Evolutionary conservation across 1,140 invertebrate species (phyloP).

Genomic region (Drosophila subpulchrella): DNA sequence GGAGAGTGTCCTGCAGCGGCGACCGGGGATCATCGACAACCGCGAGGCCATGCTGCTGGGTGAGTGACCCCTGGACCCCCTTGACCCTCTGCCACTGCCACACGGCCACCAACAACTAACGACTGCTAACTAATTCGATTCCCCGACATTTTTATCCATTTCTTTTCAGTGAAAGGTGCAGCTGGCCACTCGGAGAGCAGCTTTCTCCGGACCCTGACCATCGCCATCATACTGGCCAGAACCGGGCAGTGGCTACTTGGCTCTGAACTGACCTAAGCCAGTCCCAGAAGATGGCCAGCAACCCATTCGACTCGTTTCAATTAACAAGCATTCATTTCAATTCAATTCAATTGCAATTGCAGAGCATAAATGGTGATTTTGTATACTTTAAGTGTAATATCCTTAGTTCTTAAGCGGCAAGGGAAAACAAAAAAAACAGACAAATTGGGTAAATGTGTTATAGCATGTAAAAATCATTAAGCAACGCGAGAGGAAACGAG

Average conservation of each 20-base stretch:
- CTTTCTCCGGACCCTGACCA: conserved; percentile 64
- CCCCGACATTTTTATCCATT: not conserved
- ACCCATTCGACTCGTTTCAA: conserved; percentile 39
- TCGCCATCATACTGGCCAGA: conserved; percentile 69
- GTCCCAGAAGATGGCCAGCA: conserved; percentile 9
- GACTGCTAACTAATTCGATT: conserved; percentile 24
- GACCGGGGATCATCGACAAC: conserved; percentile 86
- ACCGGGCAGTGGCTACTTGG: conserved; percentile 73
- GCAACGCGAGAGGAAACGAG: conserved; percentile 28
- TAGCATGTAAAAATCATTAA: conserved; percentile 56
- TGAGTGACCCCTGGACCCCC: conserved; percentile 71
- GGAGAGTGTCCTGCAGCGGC: conserved; percentile 86
- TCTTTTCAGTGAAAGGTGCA: conserved; percentile 59
- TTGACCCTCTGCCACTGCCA: too few species aligned
- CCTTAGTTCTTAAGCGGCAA: conserved; percentile 70
- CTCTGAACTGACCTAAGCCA: conserved; percentile 69
- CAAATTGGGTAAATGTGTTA: conserved; percentile 59
- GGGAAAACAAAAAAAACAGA: conserved; percentile 24
- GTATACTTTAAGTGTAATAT: conserved; percentile 83
- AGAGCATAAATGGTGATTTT: conserved; percentile 82
- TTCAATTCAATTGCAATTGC: conserved; percentile 81
- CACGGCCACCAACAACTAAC: not conserved
- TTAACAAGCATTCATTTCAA: conserved; percentile 62
- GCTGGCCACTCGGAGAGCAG: conserved; percentile 56
- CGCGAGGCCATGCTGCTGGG: conserved; percentile 87